These are phyloP conservation scores for Diplolepis rosae DNA, from an alignment of 2,888 invertebrate genomes.

Conservation along the genomic window DNA sequence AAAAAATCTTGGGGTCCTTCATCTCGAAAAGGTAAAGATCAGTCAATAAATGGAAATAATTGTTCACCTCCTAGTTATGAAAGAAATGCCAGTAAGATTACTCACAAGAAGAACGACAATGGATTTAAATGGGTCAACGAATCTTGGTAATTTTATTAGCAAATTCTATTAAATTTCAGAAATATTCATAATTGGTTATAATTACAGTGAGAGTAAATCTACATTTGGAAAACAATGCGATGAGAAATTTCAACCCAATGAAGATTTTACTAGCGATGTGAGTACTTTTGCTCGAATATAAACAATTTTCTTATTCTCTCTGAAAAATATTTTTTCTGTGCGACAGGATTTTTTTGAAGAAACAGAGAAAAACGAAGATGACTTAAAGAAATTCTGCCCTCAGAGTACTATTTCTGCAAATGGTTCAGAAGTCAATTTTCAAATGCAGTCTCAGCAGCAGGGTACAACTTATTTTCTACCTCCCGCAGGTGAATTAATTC, in stretches of 20 bases:
- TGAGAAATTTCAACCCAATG: constrained; percentile 4
- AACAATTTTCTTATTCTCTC: not conserved
- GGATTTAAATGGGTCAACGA: constrained; percentile 49
- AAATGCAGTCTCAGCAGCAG: constrained; percentile 1
- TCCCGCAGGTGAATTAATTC: not conserved
- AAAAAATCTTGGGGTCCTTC: constrained; percentile 52
- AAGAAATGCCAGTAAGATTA: constrained; percentile 47
- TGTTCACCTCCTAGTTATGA: constrained; percentile 32
- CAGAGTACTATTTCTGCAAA: not conserved
- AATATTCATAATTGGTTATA: not conserved
- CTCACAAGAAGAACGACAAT: constrained; percentile 48
- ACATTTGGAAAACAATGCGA: not conserved
- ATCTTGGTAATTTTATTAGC: constrained; percentile 43
- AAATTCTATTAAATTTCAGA: not conserved
- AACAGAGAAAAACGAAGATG: not conserved
- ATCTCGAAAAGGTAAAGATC: constrained; percentile 52
- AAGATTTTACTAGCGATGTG: constrained; percentile 12
- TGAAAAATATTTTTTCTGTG: not conserved
- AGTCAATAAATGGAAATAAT: constrained; percentile 38
- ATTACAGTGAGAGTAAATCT: constrained; percentile 3
- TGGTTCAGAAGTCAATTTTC: not conserved
- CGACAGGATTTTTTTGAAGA: not conserved
- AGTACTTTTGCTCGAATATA: not conserved
- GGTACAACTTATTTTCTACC: constrained; percentile 2
- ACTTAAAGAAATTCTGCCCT: not conserved